Percentiles rank a stretch among this genome's conserved stretches.
Evolutionary conservation across 2,888 invertebrate species (phyloP).

Genomic region (Pemphredon lugubris): DNA sequence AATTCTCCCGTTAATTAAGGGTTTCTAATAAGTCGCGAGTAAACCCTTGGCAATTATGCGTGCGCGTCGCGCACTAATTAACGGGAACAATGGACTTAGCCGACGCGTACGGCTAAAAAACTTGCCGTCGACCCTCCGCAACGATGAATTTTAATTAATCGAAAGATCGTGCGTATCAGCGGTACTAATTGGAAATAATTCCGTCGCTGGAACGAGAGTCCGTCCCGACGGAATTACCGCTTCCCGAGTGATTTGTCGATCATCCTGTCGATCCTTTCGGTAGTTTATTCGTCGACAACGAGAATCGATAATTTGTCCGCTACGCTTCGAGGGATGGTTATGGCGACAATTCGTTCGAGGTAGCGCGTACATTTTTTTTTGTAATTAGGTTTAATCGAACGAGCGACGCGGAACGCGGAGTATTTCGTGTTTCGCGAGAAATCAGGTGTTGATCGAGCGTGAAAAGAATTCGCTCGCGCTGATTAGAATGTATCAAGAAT

Average conservation of each 20-base stretch:
- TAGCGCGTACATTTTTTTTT: too few species aligned
- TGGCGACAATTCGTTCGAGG: too few species aligned
- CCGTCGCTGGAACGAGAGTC: slow-evolving; percentile 6
- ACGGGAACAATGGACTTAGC: slow-evolving; percentile 48
- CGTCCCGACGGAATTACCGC: background rate
- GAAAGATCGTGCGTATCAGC: slow-evolving; percentile 33
- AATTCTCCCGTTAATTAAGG: slow-evolving; percentile 56
- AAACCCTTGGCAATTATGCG: slow-evolving; percentile 43
- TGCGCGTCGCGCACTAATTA: slow-evolving; percentile 59
- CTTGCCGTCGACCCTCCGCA: slow-evolving; percentile 4
- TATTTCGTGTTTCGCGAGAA: too few species aligned
- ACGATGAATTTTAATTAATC: slow-evolving; percentile 61
- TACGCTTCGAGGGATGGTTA: too few species aligned
- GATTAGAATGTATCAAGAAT: too few species aligned
- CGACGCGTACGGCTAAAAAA: slow-evolving; percentile 21
- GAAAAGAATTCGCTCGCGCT: too few species aligned
- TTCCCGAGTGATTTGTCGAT: too few species aligned
- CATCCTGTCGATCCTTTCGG: background rate
- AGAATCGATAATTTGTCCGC: too few species aligned
- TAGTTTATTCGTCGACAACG: too few species aligned
- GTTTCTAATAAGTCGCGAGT: slow-evolving; percentile 54
- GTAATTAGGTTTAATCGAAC: too few species aligned
- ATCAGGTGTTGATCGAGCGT: too few species aligned
- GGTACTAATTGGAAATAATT: slow-evolving; percentile 52
- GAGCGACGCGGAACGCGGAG: too few species aligned